Base-by-base conservation (phyloP, 2,888 invertebrate species). In the Cistogaster globosa region DNA sequence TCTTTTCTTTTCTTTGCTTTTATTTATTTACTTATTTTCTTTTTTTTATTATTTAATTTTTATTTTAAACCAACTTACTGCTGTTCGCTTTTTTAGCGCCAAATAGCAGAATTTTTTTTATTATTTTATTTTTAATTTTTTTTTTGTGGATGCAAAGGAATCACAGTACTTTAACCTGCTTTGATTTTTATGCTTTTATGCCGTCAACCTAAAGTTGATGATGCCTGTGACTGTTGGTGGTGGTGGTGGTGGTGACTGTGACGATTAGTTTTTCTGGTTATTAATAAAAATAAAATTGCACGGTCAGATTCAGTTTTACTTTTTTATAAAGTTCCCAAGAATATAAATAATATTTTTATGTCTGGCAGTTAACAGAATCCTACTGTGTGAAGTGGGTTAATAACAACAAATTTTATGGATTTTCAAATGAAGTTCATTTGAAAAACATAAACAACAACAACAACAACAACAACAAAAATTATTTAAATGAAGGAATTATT, bases 381-480 rank as follows among this genome's bases (percentile, higher is more conserved):
- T 78, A 87, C 87, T 87, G 87, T 87, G 87, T 86, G 86, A 81
- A 83, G 71, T 87, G 87, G 87, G 86, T 87, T 86, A 86, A 87
- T 87, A 86, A 80, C 86, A 86, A 80, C 78, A 84, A 87, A 85
- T 78, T 82, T 81, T 86, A 75, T 82, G 77, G 67, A 69, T 79
- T 86, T 85, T 84, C 62, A 77, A 83, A 77, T 71, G 84, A 84
- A 76, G 36, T 71, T 63, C 65, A 51, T 42, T 74, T 69, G 26
- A 42, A 60, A 55, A 42, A 5, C 55, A 63, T n/a, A 32, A 42
- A 22, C 11, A 63, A 12, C 18, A 20, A 65, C 32, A 20, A 60
- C 14, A 22, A 6, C 32, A 32, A 32, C 32, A 32, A 32, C 32
- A 4, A 32, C 32, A 62, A 51, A 76, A 58, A 26, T 18, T 6